Conservation (phyloP, 2,888 invertebrate species). For the Oscheius sp. region DNA sequence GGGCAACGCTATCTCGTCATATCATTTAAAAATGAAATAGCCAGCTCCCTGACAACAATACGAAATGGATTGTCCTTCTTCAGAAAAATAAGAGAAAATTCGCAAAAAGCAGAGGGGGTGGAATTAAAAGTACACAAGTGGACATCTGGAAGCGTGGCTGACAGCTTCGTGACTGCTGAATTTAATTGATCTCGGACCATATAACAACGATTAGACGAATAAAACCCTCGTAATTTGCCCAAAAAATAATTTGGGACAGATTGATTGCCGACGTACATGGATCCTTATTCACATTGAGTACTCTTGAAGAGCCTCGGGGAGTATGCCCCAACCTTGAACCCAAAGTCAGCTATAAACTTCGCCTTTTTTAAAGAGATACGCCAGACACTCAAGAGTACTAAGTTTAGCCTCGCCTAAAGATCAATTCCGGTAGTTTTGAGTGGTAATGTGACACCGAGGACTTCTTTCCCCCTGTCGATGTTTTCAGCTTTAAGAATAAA, state of each 20-base stretch:
- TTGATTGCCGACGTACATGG: constrained; percentile 34
- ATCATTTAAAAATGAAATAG: not conserved
- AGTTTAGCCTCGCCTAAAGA: not conserved
- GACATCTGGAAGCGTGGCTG: not conserved
- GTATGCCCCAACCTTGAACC: constrained; percentile 7
- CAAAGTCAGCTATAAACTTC: too few relatives aligned
- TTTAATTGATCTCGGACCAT: constrained; percentile 21
- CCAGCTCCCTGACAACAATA: too few relatives aligned
- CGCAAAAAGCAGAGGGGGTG: not conserved
- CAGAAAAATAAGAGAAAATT: not conserved
- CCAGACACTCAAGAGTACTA: not conserved
- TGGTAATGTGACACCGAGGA: constrained; percentile 33
- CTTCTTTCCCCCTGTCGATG: constrained; percentile 22
- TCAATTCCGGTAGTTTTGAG: constrained; percentile 27
- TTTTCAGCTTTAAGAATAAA: constrained; percentile 20
- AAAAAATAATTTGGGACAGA: constrained; percentile 11
- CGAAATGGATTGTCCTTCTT: not conserved
- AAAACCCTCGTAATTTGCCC: not conserved
- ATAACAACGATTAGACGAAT: constrained; percentile 8
- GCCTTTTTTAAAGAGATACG: too few relatives aligned
- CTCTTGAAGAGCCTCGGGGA: constrained; percentile 18
- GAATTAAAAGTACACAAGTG: constrained; percentile 6
- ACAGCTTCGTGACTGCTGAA: constrained; percentile 30
- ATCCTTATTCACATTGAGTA: constrained; percentile 21
- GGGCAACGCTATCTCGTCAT: not conserved